phyloP scores from a whole-genome alignment of 2,113 vertebrate species.

The Hemicordylus capensis region DNA sequence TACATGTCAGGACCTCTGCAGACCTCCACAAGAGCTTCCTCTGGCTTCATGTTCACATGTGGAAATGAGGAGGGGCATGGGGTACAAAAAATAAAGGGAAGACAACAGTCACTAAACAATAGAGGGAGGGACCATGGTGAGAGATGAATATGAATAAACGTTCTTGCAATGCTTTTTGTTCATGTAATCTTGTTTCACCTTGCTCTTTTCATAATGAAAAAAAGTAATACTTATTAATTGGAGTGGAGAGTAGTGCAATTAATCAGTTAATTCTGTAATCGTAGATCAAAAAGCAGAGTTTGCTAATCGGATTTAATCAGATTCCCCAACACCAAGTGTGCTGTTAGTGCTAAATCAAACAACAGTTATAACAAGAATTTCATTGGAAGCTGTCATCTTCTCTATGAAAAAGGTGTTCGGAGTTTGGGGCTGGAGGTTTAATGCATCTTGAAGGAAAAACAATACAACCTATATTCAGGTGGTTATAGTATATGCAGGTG shows the following conservation, averaged over 20 bases:
- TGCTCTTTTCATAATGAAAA: not conserved
- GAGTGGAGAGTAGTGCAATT: not conserved
- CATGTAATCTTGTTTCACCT: not conserved
- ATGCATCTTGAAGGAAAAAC: not conserved
- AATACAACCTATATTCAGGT: not conserved
- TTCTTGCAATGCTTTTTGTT: not conserved
- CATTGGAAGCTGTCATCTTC: not conserved
- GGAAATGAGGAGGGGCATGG: not conserved
- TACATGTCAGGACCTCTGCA: too few species aligned
- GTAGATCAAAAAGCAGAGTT: not conserved
- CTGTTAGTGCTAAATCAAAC: constrained; percentile 8
- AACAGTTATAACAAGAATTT: not conserved
- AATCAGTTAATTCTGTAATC: constrained; percentile 9
- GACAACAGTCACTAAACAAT: not conserved
- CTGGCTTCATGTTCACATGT: too few species aligned
- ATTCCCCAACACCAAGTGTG: not conserved
- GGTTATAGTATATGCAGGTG: too few species aligned
- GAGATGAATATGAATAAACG: not conserved
- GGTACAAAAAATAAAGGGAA: too few species aligned
- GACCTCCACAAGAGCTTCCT: too few species aligned
- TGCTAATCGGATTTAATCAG: constrained; percentile 13
- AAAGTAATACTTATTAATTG: constrained; percentile 11
- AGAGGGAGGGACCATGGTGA: not conserved
- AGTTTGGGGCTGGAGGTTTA: not conserved
- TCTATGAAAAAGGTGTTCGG: not conserved